Evolutionary conservation across 1,140 invertebrate species (phyloP).

Genomic region (Trichogramma pretiosum): DNA sequence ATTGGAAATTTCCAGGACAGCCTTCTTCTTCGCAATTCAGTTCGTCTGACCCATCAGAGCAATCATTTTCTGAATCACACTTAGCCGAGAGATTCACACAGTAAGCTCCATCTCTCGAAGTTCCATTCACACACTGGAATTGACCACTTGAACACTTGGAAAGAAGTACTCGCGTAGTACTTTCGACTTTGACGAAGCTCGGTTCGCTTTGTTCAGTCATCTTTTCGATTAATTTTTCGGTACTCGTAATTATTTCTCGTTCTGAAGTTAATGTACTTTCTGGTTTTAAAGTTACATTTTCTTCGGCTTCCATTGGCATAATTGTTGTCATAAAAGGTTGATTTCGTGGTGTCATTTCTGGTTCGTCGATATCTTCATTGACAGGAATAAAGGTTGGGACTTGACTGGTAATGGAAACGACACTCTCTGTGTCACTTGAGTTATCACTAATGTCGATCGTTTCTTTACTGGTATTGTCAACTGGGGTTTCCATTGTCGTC

Average conservation of each 20-base stretch:
- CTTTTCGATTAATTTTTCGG: neutral
- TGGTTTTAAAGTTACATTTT: neutral
- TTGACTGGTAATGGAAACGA: slow-evolving; percentile 13
- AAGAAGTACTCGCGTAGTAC: slow-evolving; percentile 24
- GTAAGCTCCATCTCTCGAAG: slow-evolving; percentile 50
- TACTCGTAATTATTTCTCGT: no score
- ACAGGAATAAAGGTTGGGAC: slow-evolving; percentile 37
- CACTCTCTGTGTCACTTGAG: slow-evolving; percentile 3
- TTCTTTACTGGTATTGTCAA: neutral
- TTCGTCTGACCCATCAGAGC: slow-evolving; percentile 58
- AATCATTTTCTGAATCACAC: slow-evolving; percentile 56
- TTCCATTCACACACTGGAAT: slow-evolving; percentile 55
- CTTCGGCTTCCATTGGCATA: neutral
- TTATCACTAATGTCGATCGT: neutral
- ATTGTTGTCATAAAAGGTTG: slow-evolving; percentile 5
- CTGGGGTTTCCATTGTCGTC: slow-evolving; percentile 2
- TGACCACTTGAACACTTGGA: slow-evolving; percentile 51
- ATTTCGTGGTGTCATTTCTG: slow-evolving; percentile 16
- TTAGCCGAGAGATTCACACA: slow-evolving; percentile 48
- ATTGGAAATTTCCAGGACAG: slow-evolving; percentile 57
- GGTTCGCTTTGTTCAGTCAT: neutral
- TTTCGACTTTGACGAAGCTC: neutral
- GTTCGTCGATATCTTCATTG: slow-evolving; percentile 33
- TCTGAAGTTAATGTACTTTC: neutral
- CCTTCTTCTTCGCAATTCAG: slow-evolving; percentile 47